These are phyloP conservation scores for Himalopsyche japonica DNA, from an alignment of 2,888 invertebrate genomes.

Conservation along the genomic window DNA sequence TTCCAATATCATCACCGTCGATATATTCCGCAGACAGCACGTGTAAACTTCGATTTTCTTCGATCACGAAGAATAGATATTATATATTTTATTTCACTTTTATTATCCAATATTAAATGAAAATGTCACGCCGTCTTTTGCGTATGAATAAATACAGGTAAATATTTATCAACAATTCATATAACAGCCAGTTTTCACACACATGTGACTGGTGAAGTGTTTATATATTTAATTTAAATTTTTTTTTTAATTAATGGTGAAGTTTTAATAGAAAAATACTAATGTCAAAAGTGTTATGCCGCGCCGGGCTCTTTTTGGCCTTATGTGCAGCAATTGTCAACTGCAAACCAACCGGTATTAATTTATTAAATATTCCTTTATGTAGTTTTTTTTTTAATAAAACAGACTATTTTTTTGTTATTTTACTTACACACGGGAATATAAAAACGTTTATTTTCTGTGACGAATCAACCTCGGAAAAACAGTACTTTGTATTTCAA, in stretches of 20 bases:
- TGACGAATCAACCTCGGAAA: too few species aligned
- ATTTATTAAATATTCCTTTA: background rate
- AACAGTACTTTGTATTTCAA: too few species aligned
- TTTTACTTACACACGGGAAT: too few species aligned
- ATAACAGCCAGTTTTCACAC: background rate
- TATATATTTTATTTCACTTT: background rate
- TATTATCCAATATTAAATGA: background rate
- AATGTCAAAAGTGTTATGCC: background rate
- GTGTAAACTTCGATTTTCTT: background rate
- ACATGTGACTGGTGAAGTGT: background rate
- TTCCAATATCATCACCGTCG: too few species aligned
- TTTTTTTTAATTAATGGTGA: background rate
- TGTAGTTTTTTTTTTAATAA: too few species aligned
- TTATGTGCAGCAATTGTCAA: background rate
- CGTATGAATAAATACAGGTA: background rate
- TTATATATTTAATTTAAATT: background rate
- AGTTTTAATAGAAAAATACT: background rate
- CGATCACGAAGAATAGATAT: background rate
- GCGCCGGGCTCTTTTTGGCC: background rate
- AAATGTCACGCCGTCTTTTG: background rate
- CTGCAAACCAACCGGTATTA: background rate
- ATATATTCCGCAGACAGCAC: too few species aligned
- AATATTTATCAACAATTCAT: background rate
- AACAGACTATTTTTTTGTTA: too few species aligned
- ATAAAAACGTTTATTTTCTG: too few species aligned